Base-by-base conservation (phyloP, 2,113 vertebrate genomes). In the Urocolius indicus region DNA sequence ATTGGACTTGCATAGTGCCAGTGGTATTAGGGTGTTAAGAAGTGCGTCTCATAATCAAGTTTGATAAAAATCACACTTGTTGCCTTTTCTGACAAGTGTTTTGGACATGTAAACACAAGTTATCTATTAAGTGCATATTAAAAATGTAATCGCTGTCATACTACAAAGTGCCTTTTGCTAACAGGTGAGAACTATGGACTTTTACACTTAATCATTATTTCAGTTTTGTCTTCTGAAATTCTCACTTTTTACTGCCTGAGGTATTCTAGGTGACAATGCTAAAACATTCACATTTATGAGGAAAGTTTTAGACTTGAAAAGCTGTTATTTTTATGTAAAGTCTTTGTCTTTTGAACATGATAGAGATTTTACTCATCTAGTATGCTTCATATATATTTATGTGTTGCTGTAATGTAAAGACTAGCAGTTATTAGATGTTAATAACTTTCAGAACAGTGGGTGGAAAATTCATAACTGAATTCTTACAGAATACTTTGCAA, bases 211-310 rank as follows among this genome's bases (percentile, higher is more conserved):
- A 54, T 63, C 45, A 80, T 57, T 55, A 79, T 79, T 95, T 96
- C 82, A 38, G 13, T 36, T 91, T 93, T 58, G 26, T 91, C 58
- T 69, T 80, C 17, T 84, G 77, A 87, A 88, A 85, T 80, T 15
- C 48, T 79, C 23, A 83, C 48, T 89, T 95, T 88, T 94, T 87
- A 94, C 77, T 87, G 92, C 51, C 57, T 84, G 22, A 93, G 20
- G 51, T 62, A 65, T 32, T 46, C 24, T 66, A 27, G 58, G 43
- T 65, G 30, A 68, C 24, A 86, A 30, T 34, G 45, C 43, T 61
- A 49, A 46, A 87, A 45, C 75, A 69, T 43, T 83, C 63, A 69
- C 54, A 74, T 87, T 88, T 89, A 36, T 69, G 51, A 77, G 8
- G 65, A 86, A 90, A 30, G 4, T 45, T 15, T 67, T 24, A 34